Evolutionary conservation across 2,888 invertebrate species (phyloP).

Genomic region (Caenorhabditis auriculariae): DNA sequence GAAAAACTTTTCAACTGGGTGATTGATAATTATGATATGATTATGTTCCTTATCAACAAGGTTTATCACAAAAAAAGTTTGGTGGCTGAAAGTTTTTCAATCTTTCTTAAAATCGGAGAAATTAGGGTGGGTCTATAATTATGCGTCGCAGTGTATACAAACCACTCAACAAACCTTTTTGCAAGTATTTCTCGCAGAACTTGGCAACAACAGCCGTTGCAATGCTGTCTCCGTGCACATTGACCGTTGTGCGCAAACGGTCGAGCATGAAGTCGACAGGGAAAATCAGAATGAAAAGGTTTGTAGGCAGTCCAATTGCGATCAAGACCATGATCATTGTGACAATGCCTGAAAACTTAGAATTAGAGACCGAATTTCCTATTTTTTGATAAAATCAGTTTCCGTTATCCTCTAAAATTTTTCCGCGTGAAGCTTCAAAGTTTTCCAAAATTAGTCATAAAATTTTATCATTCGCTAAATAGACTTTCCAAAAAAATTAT

Average conservation of each 20-base stretch:
- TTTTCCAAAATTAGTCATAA: neutral
- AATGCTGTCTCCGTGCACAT: slow-evolving; percentile 56
- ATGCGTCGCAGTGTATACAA: no score
- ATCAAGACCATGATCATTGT: slow-evolving; percentile 65
- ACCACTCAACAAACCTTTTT: no score
- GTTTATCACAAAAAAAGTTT: no score
- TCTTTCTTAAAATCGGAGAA: no score
- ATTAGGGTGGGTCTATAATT: no score
- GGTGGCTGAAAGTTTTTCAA: no score
- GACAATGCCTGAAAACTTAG: slow-evolving; percentile 43
- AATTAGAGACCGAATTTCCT: neutral
- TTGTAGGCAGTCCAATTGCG: slow-evolving; percentile 66
- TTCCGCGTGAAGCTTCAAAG: no score
- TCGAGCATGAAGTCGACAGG: slow-evolving; percentile 67
- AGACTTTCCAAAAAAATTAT: neutral
- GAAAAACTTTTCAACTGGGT: no score
- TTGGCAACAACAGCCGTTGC: slow-evolving; percentile 50
- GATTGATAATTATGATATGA: no score
- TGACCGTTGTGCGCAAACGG: slow-evolving; percentile 57
- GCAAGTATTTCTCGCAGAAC: slow-evolving; percentile 48
- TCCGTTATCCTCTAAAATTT: neutral
- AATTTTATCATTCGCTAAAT: neutral
- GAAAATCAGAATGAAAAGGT: slow-evolving; percentile 66
- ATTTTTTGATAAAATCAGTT: neutral
- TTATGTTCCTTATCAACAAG: no score